Evolutionary conservation across 92 coral and sea anemone species (phyloP).

Genomic region (Zoanthus sociatus): DNA sequence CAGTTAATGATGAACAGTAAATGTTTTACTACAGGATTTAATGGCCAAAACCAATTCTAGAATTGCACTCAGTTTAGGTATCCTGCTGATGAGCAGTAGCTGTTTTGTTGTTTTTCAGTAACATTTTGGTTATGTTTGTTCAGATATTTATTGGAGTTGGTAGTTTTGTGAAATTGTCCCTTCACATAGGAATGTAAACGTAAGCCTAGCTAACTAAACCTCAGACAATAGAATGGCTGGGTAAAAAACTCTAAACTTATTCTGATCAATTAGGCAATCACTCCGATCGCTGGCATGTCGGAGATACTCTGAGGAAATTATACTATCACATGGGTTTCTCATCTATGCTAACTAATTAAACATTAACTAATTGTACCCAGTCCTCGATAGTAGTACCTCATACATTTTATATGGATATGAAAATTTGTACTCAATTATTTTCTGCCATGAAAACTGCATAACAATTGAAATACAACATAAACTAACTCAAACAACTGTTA

Average conservation of each 20-base stretch:
- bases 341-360: background rate
- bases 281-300: background rate
- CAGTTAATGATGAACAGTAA: too few species aligned
- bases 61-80: background rate
- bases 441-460: background rate
- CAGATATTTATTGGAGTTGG: slow-evolving; percentile 4
- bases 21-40: too few species aligned
- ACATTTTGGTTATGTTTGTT: background rate
- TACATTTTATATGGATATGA: slow-evolving; percentile 8
- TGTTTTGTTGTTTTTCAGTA: background rate
- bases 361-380: background rate
- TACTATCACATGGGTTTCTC: background rate
- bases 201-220: background rate
- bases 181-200: background rate
- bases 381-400: background rate
- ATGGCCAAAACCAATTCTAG: background rate
- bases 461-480: slow-evolving; percentile 4
- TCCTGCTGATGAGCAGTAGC: background rate
- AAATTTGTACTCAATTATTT: slow-evolving; percentile 12
- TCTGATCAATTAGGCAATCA: slow-evolving; percentile 7
- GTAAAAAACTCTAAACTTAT: background rate
- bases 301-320: slow-evolving; percentile 2
- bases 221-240: background rate
- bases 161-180: slow-evolving; percentile 1
- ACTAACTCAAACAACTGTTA: slow-evolving; percentile 7